phyloP scores from a whole-genome alignment of 2,113 vertebrate genomes.

The Cettia cetti region DNA sequence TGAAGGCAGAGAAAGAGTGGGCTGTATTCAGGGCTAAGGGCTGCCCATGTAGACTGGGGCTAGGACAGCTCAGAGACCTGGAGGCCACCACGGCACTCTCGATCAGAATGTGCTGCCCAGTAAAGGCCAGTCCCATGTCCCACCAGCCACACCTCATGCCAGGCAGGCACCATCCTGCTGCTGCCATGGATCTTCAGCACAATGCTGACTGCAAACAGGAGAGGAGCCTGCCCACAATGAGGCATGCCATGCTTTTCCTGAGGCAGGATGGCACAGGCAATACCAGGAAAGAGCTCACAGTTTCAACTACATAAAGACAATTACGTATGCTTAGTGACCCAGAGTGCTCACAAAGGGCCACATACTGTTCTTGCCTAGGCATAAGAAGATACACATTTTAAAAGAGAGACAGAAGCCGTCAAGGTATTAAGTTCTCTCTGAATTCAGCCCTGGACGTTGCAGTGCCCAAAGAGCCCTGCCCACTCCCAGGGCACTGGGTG shows the following conservation, averaged over 20 bases:
- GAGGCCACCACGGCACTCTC: accelerated
- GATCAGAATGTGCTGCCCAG: accelerated
- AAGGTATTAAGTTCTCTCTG: neutral
- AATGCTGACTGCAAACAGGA: accelerated
- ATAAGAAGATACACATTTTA: neutral
- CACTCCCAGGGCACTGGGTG: neutral
- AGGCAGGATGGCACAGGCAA: accelerated
- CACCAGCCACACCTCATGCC: accelerated
- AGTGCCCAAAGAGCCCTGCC: accelerated
- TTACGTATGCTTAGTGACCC: neutral
- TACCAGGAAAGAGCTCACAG: neutral
- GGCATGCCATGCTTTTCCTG: accelerated
- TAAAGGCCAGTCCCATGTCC: accelerated
- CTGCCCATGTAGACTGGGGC: accelerated
- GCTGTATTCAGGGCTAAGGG: neutral
- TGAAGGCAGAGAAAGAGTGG: accelerated
- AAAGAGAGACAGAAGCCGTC: neutral
- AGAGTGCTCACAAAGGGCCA: neutral
- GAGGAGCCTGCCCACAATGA: neutral
- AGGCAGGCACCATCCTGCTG: neutral
- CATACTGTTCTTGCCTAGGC: neutral
- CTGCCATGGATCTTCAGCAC: neutral
- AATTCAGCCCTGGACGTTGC: neutral
- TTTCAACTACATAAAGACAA: neutral
- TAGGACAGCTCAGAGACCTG: neutral